Percentiles rank a stretch among this genome's conserved stretches.
phyloP scores from a whole-genome alignment of 2,888 invertebrate genomes.

The Hypomecis punctinalis region DNA sequence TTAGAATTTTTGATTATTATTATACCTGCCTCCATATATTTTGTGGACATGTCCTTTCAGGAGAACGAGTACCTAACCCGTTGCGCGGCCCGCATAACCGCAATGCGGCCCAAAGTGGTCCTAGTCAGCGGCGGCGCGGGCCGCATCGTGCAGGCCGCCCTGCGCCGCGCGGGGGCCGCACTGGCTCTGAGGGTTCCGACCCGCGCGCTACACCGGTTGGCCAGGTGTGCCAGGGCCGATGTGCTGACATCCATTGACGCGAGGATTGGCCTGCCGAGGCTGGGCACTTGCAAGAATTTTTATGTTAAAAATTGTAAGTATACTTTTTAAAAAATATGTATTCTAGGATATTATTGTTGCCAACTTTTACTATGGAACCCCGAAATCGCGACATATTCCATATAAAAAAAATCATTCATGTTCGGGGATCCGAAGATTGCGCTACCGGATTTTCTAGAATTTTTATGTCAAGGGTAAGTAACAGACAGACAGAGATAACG shows the following conservation, averaged over 20 bases:
- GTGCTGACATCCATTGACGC: constrained; percentile 95
- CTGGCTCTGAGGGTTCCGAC: constrained; percentile 93
- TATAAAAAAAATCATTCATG: no score
- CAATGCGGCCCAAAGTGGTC: constrained; percentile 94
- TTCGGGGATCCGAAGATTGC: no score
- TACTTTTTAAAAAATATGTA: no score
- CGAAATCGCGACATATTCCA: no score
- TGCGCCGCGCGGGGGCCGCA: constrained; percentile 90
- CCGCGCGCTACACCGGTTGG: constrained; percentile 79
- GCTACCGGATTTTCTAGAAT: no score
- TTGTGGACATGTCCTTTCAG: no score
- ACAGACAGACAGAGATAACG: no score
- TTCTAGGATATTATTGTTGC: no score
- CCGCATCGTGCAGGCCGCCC: constrained; percentile 93
- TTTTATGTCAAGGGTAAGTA: constrained; percentile 76
- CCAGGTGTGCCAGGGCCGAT: constrained; percentile 93
- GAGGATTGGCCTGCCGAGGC: constrained; percentile 90
- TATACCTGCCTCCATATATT: no score
- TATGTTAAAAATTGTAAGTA: constrained; percentile 86
- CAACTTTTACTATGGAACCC: no score
- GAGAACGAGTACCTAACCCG: constrained; percentile 94
- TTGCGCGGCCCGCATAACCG: constrained; percentile 93
- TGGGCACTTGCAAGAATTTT: constrained; percentile 94
- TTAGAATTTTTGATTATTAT: no score
- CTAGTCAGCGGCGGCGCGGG: constrained; percentile 95